A percentile compares a stretch with the other conserved stretches of the same genome.
Evolutionary conservation across 2,113 vertebrate genomes (phyloP).

Genomic region (Myxocyprinus asiaticus): DNA sequence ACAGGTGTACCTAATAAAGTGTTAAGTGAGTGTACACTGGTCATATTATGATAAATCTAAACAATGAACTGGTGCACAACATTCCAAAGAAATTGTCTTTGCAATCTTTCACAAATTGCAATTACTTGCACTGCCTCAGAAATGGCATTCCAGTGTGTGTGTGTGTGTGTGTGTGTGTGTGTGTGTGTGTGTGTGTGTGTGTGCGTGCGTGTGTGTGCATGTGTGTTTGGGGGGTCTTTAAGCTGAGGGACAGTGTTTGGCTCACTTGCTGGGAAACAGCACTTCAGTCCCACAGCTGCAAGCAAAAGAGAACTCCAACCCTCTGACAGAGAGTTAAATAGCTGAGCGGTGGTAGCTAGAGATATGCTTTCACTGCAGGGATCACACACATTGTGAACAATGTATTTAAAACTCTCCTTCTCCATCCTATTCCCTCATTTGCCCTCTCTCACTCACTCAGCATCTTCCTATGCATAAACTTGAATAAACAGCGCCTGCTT

Average conservation of each 20-base stretch:
- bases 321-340: constrained; percentile 81
- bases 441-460: constrained; percentile 68
- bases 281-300: constrained; percentile 85
- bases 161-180: constrained; percentile 17
- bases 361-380: constrained; percentile 78
- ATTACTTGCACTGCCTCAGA: no score
- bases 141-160: background rate
- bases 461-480: constrained; percentile 61
- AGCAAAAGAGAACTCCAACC: constrained; percentile 83
- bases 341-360: constrained; percentile 79
- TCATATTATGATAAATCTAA: no score
- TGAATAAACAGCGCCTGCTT: constrained; percentile 90
- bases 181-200: constrained; percentile 36
- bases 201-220: constrained; percentile 26
- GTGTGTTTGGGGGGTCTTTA: constrained; percentile 43
- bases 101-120: no score
- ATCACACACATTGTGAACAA: constrained; percentile 80
- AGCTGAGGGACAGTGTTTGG: constrained; percentile 82
- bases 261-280: constrained; percentile 83
- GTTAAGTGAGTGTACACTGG: no score
- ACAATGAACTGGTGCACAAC: no score
- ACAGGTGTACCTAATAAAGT: no score
- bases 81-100: no score
- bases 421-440: constrained; percentile 3
- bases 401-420: constrained; percentile 83